Evolutionary conservation across 2,888 invertebrate species (phyloP).

Genomic region (Ochropleura leucogaster): DNA sequence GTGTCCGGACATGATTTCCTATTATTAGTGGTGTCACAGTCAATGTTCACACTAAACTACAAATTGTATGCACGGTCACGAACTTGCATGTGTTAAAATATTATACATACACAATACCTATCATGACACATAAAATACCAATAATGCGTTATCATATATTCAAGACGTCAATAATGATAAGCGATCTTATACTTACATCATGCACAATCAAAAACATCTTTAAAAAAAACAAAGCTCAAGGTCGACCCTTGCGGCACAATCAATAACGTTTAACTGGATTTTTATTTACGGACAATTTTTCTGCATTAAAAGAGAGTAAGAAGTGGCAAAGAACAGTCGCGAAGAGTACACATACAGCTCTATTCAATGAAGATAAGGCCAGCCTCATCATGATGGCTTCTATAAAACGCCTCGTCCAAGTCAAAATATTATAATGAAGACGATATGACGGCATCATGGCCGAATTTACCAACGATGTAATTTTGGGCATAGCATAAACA

Average conservation of each 20-base stretch:
- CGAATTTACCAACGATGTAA: constrained; percentile 43
- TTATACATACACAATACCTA: constrained; percentile 6
- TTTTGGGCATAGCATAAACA: constrained; percentile 31
- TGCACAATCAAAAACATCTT: constrained; percentile 1
- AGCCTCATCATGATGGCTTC: constrained; percentile 34
- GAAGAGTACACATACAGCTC: constrained; percentile 54
- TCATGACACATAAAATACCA: constrained; percentile 28
- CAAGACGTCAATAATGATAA: constrained; percentile 27
- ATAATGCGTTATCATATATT: constrained; percentile 25
- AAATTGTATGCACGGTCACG: constrained; percentile 71
- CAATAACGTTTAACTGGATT: constrained; percentile 59
- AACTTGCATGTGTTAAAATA: constrained; percentile 42
- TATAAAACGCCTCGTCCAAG: constrained; percentile 53
- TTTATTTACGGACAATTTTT: constrained; percentile 71
- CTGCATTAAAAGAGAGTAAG: constrained; percentile 67
- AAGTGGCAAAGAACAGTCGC: constrained; percentile 42
- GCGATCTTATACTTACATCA: constrained; percentile 28
- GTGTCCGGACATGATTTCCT: constrained; percentile 66
- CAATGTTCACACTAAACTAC: constrained; percentile 49
- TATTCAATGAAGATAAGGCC: constrained; percentile 68
- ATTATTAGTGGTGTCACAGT: constrained; percentile 59
- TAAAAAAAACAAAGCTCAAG: constrained; percentile 54
- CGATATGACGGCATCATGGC: constrained; percentile 43
- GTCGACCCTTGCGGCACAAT: constrained; percentile 64
- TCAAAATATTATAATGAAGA: constrained; percentile 64